Base-by-base conservation (phyloP, 2,888 invertebrate species). In the Gastracanthus pulcherrimus region DNA sequence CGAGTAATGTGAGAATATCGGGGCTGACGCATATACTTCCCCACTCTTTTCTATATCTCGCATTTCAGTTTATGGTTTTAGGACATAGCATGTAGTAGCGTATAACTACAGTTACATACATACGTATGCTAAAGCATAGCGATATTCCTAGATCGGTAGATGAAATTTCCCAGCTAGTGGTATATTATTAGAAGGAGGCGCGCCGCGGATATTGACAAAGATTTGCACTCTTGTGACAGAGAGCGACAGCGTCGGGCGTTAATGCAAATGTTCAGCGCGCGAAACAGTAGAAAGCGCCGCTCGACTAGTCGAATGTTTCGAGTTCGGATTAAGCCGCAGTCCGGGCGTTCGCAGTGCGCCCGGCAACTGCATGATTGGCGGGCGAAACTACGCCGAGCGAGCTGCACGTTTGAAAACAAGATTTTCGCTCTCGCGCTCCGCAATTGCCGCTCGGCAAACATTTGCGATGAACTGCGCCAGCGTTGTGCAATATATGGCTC, bases 321-420 rank as follows among this genome's bases (percentile, higher is more conserved):
- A 26, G 26, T 55, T 55, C 55, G 11, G 9, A 55, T 23, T 55
- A 55, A 55, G 26, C 11, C 3, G 55, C 55, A 23, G 51, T n/a
- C n/a, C 31, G 23, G 9, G 38, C 9, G 38, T 38, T 38, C 13
- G 9, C 36, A 23, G 64, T 23, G 19, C n/a, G n/a, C n/a, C n/a
- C 9, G 23, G 19, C 9, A 19, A 23, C 51, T 7, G 6, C 51
- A 31, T 45, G 45, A 67, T 26, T 29, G 29, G 19, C 64, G 38
- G 48, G 13, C 31, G 36, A 62, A 62, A 36, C 62, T 34, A 13
- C 31, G 64, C 64, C 34, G 34, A 7, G 34, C 7, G 41, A 34
- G 7, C 11, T 23, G 55, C 26, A 19, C 58, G 29, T 58, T 71
- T 38, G 48, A 58, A 71, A 71, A 71, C 71, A 58, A 71, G 71